Conservation (phyloP, 2,113 vertebrate species). For the Pogonocichla stellata region DNA sequence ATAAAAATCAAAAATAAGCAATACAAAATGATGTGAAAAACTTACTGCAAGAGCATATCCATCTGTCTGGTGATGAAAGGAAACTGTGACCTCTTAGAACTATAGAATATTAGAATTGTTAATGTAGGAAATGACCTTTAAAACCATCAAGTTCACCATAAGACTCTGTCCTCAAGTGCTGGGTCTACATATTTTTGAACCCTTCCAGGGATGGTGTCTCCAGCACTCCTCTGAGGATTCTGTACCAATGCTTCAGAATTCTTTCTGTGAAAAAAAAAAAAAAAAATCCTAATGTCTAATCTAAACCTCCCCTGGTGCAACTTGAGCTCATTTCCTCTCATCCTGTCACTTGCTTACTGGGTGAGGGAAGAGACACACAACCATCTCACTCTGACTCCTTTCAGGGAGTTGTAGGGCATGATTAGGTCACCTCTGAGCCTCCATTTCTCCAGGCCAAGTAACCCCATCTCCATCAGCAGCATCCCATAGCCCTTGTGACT, state of each 20-base stretch:
- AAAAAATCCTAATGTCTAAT: background rate
- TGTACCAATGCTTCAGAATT: background rate
- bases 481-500: background rate
- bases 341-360: background rate
- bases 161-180: background rate
- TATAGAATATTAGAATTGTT: background rate
- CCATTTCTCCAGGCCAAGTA: background rate
- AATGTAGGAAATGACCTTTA: background rate
- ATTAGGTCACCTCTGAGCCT: background rate
- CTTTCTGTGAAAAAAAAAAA: background rate
- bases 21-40: background rate
- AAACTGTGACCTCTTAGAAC: background rate
- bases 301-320: background rate
- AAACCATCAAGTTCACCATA: background rate
- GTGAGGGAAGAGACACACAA: background rate
- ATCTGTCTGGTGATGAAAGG: background rate
- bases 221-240: background rate
- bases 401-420: background rate
- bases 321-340: accelerated
- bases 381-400: background rate
- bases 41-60: background rate
- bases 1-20: background rate
- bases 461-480: background rate
- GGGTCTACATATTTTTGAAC: background rate
- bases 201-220: background rate